Conservation (phyloP, 1,140 invertebrate genomes). For the Drusus annulatus region DNA sequence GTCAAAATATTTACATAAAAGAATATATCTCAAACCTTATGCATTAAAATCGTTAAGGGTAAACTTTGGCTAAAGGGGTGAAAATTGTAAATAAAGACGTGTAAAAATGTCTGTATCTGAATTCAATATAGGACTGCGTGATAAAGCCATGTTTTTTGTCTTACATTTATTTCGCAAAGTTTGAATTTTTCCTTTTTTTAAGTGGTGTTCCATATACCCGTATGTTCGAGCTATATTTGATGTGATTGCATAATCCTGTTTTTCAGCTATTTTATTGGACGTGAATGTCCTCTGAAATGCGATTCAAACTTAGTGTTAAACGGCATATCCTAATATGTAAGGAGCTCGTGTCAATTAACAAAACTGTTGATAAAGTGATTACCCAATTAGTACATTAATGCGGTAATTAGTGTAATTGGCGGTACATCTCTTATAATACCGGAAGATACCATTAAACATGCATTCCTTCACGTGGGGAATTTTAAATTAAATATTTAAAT, state of each 20-base stretch:
- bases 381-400: constrained; percentile 25
- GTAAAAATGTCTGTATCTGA: no score
- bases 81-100: no score
- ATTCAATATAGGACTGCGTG: no score
- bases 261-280: not conserved
- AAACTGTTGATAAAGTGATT: constrained; percentile 37
- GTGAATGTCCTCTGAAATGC: constrained; percentile 6
- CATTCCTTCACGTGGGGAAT: not conserved
- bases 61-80: no score
- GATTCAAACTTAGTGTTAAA: constrained; percentile 26
- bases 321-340: constrained; percentile 33
- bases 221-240: not conserved
- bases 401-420: constrained; percentile 23
- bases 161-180: no score
- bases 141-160: no score
- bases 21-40: no score
- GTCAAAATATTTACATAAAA: no score
- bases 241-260: constrained; percentile 11
- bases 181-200: no score
- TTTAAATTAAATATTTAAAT: no score
- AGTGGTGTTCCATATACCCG: no score
- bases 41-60: no score
- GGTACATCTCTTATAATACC: constrained; percentile 16
- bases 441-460: not conserved
- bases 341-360: constrained; percentile 34